Conservation (phyloP, 2,113 vertebrate genomes). For the Mungos mungo region DNA sequence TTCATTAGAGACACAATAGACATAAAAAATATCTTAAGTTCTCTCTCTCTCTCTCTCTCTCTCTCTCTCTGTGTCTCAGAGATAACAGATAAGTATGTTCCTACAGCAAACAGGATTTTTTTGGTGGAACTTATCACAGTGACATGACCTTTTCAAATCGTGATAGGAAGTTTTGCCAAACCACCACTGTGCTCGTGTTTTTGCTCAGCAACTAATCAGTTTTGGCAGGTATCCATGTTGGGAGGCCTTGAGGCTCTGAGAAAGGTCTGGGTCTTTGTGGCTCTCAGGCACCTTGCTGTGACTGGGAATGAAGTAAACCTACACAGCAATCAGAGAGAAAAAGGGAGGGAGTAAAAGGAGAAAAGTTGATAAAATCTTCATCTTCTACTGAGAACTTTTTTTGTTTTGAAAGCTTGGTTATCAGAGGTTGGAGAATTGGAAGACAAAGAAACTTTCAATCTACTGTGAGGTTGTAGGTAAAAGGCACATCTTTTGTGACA, state of each 20-base stretch:
- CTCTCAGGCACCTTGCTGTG: slow-evolving; percentile 74
- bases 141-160: not conserved
- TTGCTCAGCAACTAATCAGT: not conserved
- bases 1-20: not conserved
- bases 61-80: not conserved
- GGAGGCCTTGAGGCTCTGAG: not conserved
- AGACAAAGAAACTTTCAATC: slow-evolving; percentile 70
- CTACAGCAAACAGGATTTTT: not conserved
- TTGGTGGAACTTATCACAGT: not conserved
- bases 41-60: too few species aligned
- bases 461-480: slow-evolving; percentile 65
- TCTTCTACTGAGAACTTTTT: slow-evolving; percentile 56
- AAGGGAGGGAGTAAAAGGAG: rapidly evolving
- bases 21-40: not conserved
- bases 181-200: not conserved
- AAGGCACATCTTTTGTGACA: slow-evolving; percentile 34
- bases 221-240: slow-evolving; percentile 33
- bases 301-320: slow-evolving; percentile 72
- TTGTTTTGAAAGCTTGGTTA: slow-evolving; percentile 69
- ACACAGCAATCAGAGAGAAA: slow-evolving; percentile 42
- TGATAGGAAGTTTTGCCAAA: not conserved
- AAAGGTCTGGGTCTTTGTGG: slow-evolving; percentile 39
- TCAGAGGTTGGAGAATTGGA: slow-evolving; percentile 68
- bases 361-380: slow-evolving; percentile 52
- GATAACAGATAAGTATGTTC: not conserved